phyloP scores from a whole-genome alignment of 1,140 invertebrate genomes.

The Macrostomum lignano region DNA sequence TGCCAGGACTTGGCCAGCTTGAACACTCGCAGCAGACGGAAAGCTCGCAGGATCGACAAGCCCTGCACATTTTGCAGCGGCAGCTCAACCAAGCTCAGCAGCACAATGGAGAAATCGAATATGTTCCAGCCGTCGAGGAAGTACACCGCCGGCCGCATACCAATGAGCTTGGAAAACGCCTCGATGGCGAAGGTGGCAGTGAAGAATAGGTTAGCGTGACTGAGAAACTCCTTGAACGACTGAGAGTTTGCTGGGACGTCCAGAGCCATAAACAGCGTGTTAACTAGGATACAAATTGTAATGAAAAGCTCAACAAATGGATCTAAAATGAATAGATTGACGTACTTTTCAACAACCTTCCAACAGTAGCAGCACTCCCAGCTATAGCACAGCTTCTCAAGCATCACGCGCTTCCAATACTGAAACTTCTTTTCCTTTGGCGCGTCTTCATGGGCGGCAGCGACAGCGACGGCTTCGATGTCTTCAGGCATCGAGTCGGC shows the following conservation, averaged over 20 bases:
- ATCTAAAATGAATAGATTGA: slow-evolving; percentile 72
- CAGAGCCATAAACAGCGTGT: slow-evolving; percentile 86
- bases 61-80: slow-evolving; percentile 68
- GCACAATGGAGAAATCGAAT: slow-evolving; percentile 91
- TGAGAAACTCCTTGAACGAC: slow-evolving; percentile 38
- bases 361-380: slow-evolving; percentile 81
- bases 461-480: background rate
- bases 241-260: slow-evolving; percentile 61
- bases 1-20: slow-evolving; percentile 96
- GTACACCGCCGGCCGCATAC: slow-evolving; percentile 81
- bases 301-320: slow-evolving; percentile 92
- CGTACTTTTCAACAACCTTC: slow-evolving; percentile 58
- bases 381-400: slow-evolving; percentile 72
- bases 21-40: slow-evolving; percentile 89
- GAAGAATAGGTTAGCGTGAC: slow-evolving; percentile 87
- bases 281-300: slow-evolving; percentile 82
- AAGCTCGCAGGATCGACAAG: slow-evolving; percentile 74
- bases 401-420: no score
- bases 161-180: slow-evolving; percentile 71
- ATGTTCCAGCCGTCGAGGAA: slow-evolving; percentile 97
- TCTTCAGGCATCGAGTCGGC: no score
- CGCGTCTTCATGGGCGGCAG: background rate
- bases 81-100: slow-evolving; percentile 66
- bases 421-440: background rate
- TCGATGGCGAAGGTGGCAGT: slow-evolving; percentile 86